phyloP scores from a whole-genome alignment of 2,113 vertebrate species.

The Triplophysa siluroides region DNA sequence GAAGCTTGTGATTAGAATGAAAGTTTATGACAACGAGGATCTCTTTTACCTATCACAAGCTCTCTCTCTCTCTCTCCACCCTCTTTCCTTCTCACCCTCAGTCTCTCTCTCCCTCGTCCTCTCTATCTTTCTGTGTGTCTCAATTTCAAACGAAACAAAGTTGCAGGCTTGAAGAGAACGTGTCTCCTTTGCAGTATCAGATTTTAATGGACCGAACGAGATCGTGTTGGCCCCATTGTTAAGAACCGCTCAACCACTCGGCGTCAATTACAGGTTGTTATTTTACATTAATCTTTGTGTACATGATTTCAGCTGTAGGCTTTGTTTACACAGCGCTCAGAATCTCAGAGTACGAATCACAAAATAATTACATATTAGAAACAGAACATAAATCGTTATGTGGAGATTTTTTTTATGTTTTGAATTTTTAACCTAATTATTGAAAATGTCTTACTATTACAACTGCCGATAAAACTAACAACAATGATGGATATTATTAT shows the following conservation, averaged over 20 bases:
- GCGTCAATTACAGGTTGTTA: constrained; percentile 18
- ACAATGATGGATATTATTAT: not conserved
- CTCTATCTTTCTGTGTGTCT: not conserved
- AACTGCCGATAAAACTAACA: not conserved
- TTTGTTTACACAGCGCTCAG: constrained; percentile 26
- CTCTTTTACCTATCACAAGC: constrained; percentile 58
- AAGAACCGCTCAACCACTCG: not conserved
- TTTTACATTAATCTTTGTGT: constrained; percentile 27
- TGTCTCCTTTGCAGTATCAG: constrained; percentile 3
- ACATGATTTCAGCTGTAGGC: constrained; percentile 17
- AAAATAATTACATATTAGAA: not conserved
- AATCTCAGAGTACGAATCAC: not conserved
- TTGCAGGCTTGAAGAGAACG: constrained; percentile 5
- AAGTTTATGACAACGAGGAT: constrained; percentile 79
- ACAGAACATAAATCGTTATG: not conserved
- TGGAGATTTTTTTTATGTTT: not conserved
- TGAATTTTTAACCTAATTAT: not conserved
- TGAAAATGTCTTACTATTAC: not conserved
- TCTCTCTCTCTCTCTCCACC: constrained; percentile 51
- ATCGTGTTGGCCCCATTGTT: constrained; percentile 15
- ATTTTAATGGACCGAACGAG: constrained; percentile 29
- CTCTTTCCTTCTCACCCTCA: constrained; percentile 15
- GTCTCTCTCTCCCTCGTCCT: constrained; percentile 49
- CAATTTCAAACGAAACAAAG: constrained; percentile 25
- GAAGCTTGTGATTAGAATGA: constrained; percentile 83